These are phyloP conservation scores for Cotesia congregata DNA, from an alignment of 2,888 invertebrate species.

Conservation along the genomic window DNA sequence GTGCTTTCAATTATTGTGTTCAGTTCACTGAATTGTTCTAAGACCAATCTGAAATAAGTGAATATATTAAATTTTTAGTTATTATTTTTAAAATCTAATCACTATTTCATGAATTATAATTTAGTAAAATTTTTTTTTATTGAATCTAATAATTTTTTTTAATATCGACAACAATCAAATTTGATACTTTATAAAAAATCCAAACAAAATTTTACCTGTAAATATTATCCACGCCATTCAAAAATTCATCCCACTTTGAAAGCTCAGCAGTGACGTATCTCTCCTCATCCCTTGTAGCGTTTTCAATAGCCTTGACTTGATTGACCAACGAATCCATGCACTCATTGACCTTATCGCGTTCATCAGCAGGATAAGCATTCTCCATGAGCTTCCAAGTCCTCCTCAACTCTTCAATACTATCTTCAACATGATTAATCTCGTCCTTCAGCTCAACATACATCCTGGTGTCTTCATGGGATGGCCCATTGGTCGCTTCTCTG, in stretches of 20 bases:
- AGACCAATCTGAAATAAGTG: conserved; percentile 54
- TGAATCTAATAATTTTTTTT: too few species aligned
- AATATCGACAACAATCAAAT: too few species aligned
- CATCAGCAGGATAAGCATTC: conserved; percentile 64
- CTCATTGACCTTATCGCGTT: conserved; percentile 72
- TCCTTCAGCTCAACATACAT: conserved; percentile 75
- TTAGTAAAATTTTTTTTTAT: too few species aligned
- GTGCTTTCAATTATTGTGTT: conserved; percentile 76
- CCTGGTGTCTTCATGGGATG: conserved; percentile 53
- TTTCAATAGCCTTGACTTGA: conserved; percentile 80
- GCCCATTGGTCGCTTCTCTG: conserved; percentile 56
- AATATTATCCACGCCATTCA: conserved; percentile 76
- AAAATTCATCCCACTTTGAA: conserved; percentile 80
- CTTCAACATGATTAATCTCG: conserved; percentile 78
- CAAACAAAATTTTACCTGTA: conserved; percentile 64
- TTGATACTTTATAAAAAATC: too few species aligned
- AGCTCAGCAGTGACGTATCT: conserved; percentile 73
- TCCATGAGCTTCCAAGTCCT: conserved; percentile 71
- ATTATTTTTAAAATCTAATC: conserved; percentile 5
- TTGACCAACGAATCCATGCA: conserved; percentile 76
- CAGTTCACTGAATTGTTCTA: conserved; percentile 69
- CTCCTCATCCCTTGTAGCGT: conserved; percentile 76
- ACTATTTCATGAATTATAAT: too few species aligned
- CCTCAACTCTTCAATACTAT: conserved; percentile 78
- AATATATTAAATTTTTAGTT: not conserved